Evolutionary conservation across 1,140 invertebrate species (phyloP).

Genomic region (Lasioglossum baleicum): DNA sequence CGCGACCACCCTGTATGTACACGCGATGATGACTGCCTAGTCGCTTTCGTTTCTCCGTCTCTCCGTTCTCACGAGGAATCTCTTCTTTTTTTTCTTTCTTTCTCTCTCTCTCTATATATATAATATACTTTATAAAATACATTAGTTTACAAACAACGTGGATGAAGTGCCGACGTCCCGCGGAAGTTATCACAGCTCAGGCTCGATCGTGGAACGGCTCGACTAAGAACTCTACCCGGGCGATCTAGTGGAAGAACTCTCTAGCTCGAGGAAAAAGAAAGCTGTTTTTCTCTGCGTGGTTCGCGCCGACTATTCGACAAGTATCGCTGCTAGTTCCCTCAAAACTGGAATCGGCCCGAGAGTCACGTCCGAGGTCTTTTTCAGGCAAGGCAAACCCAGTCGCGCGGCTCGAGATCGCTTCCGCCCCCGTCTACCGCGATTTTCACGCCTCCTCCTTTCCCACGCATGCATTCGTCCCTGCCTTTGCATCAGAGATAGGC

Average conservation of each 20-base stretch:
- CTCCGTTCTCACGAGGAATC: conserved; percentile 28
- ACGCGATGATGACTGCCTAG: conserved; percentile 21
- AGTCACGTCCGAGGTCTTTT: not conserved
- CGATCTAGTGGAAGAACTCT: conserved; percentile 43
- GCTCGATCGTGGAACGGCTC: conserved; percentile 67
- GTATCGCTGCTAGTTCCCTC: not conserved
- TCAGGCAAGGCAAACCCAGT: not conserved
- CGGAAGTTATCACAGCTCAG: conserved; percentile 58
- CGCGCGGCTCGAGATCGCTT: not conserved
- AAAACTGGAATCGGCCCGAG: conserved; percentile 1
- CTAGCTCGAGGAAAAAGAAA: conserved; percentile 11
- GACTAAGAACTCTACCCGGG: conserved; percentile 40
- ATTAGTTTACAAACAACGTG: conserved; percentile 78
- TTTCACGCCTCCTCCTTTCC: not conserved
- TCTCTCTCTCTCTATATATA: conserved; percentile 55
- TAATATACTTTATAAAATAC: conserved; percentile 77
- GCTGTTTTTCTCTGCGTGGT: not conserved
- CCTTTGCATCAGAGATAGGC: not conserved
- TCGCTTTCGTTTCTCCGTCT: conserved; percentile 21
- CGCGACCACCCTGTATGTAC: conserved; percentile 20
- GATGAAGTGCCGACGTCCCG: conserved; percentile 75
- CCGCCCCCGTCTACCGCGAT: not conserved
- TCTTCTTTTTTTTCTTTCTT: conserved; percentile 16
- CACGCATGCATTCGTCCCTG: not conserved
- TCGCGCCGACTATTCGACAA: conserved; percentile 23